A percentile compares a stretch with the other conserved stretches of the same genome.
These are phyloP conservation scores for Apodemus agrarius DNA, from an alignment of 2,797 vertebrate genomes.

Conservation along the genomic window DNA sequence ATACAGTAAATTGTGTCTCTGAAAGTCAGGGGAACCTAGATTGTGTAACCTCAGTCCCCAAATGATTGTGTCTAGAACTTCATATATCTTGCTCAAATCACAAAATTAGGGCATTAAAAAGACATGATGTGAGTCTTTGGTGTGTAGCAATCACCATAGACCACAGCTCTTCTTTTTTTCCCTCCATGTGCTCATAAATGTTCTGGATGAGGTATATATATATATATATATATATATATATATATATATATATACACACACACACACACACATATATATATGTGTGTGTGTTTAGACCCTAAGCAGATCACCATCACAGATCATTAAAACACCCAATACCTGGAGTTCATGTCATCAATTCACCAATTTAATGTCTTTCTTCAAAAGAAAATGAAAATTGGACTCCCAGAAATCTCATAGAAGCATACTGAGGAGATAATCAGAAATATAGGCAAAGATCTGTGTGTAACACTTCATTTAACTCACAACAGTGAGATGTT, in stretches of 20 bases:
- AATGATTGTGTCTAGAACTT: background rate
- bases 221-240: too few relatives aligned
- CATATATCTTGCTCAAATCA: background rate
- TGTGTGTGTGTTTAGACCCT: too few relatives aligned
- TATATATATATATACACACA: too few relatives aligned
- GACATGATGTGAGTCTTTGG: background rate
- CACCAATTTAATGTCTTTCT: background rate
- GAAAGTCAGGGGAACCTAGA: background rate
- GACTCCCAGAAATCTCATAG: background rate
- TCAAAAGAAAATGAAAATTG: background rate
- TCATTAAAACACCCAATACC: background rate
- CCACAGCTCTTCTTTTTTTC: too few relatives aligned
- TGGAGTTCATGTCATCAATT: too few relatives aligned
- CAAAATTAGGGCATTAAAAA: background rate
- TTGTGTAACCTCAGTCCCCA: background rate
- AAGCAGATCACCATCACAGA: rapidly evolving
- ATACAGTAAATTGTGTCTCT: background rate
- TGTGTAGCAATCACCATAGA: rapidly evolving
- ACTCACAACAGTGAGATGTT: constrained; percentile 19
- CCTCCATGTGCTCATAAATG: too few relatives aligned
- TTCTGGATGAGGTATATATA: background rate
- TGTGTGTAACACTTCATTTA: background rate
- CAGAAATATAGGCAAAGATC: background rate
- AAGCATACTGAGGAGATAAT: constrained; percentile 14
- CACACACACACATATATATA: too few relatives aligned